Base-by-base conservation (phyloP, 2,888 invertebrate genomes). In the Pristionchus arcanus region DNA sequence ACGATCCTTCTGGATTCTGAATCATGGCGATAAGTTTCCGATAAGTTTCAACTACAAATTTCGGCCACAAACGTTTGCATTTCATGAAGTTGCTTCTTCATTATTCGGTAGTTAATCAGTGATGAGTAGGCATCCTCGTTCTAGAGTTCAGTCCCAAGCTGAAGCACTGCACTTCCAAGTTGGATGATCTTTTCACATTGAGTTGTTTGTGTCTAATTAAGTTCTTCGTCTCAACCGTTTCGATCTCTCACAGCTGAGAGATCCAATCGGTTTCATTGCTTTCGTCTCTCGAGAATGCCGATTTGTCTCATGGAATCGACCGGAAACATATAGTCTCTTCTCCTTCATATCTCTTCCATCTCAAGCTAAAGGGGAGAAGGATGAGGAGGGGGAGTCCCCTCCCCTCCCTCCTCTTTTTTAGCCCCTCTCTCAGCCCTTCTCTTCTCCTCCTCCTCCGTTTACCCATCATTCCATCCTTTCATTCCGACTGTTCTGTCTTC, bases 251-350 rank as follows among this genome's bases (percentile, higher is more conserved):
- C 74, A 74, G 74, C 74, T 74, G 74, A 74, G 74, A 74, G 74
- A 74, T 74, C 37, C 37, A 21, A 74, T 81, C 81, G 81, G 81
- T 81, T 85, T 63, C 84, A 55, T 85, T 63, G 34, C 59, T 85
- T 59, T 59, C 34, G 16, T 31, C 55, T 59, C 84, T 83, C 53
- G 16, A 74, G 42, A 53, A 81, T 81, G 81, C 49, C 81, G 81
- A 81, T 49, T 42, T 81, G 42, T 81, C 49, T 81, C 49, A 53
- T 74, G 74, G 74, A 81, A 7, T 81, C 81, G 49, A 53, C 81
- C 81, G 81, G 81, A 81, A 81, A 81, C 81, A 42, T 13, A 71
- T 42, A 42, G 77, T 84, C 84, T 55, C 53, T 9, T 2, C 25
- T 28, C 19, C 16, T 25, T 25, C 34, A 13, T 34, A 59, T 85